Conservation (phyloP, 2,888 invertebrate species). For the Caenorhabditis wallacei region DNA sequence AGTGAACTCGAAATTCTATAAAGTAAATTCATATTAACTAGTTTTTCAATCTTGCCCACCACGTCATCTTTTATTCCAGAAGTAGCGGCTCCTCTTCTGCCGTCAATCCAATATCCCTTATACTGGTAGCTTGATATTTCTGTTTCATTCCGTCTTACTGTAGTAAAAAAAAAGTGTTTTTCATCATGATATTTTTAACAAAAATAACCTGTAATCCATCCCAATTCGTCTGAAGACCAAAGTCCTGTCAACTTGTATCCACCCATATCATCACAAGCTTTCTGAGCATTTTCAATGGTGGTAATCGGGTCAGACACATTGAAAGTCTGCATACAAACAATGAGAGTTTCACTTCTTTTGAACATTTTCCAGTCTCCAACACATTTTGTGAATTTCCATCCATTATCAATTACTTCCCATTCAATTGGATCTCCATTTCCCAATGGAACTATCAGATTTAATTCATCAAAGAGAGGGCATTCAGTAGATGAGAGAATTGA, state of each 20-base stretch:
- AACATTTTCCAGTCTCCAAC: conserved; percentile 25
- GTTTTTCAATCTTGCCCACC: neutral
- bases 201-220: conserved; percentile 1
- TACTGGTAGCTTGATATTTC: neutral
- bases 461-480: neutral
- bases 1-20: conserved; percentile 4
- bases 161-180: neutral
- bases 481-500: neutral
- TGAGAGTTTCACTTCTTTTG: neutral
- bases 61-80: neutral
- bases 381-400: conserved; percentile 16
- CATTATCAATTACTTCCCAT: neutral
- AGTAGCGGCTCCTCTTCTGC: neutral
- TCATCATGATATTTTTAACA: neutral
- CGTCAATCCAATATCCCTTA: conserved; percentile 10
- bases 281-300: neutral
- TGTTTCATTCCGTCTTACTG: neutral
- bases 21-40: neutral
- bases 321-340: conserved; percentile 22
- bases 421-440: neutral
- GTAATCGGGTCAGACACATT: neutral
- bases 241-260: conserved; percentile 15
- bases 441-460: neutral
- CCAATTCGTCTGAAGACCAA: neutral
- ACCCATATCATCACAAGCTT: conserved; percentile 5